Conservation (phyloP, 2,113 vertebrate genomes). For the Tricholaema leucomelas region DNA sequence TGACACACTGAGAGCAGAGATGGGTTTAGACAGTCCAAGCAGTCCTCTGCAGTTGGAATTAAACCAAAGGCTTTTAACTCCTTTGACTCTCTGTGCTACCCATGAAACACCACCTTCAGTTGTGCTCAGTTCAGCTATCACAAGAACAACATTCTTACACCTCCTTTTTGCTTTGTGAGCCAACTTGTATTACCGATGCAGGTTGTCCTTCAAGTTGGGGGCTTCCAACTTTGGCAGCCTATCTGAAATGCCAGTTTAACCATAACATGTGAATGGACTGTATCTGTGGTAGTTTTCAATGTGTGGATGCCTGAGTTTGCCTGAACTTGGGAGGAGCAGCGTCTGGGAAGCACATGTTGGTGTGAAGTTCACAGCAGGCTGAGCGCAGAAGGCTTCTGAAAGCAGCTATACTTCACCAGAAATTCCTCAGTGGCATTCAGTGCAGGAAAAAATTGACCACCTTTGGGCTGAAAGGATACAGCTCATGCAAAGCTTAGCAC, state of each 20-base stretch:
- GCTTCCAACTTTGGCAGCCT: not conserved
- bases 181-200: not conserved
- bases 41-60: not conserved
- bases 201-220: not conserved
- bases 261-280: not conserved
- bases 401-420: not conserved
- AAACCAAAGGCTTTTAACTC: not conserved
- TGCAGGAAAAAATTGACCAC: not conserved
- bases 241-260: not conserved
- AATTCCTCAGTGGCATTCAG: not conserved
- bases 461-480: not conserved
- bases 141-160: not conserved
- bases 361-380: not conserved
- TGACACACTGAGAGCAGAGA: not conserved
- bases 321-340: not conserved
- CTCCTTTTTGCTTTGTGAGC: not conserved
- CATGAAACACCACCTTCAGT: not conserved
- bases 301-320: not conserved
- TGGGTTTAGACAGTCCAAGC: not conserved
- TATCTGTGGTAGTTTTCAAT: not conserved
- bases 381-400: not conserved
- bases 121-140: not conserved
- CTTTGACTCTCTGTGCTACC: not conserved
- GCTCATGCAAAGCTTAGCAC: not conserved
- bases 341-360: not conserved